These are phyloP conservation scores for Australoheros scitulus DNA, from an alignment of 2,113 vertebrate genomes.

Conservation along the genomic window DNA sequence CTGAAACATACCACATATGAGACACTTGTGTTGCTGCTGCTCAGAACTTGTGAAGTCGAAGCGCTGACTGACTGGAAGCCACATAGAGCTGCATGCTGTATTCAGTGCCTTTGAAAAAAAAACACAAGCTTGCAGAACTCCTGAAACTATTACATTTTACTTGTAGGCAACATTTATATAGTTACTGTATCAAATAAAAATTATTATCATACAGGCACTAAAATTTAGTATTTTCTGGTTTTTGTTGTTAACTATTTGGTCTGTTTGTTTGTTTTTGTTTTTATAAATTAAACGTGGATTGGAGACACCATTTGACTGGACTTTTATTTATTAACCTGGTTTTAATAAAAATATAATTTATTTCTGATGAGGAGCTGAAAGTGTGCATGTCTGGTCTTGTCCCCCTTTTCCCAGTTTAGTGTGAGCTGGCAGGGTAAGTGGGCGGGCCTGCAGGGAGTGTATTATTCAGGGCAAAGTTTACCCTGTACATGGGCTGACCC, in stretches of 20 bases:
- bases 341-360: background rate
- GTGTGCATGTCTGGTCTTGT: background rate
- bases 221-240: background rate
- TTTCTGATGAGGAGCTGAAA: background rate
- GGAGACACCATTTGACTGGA: background rate
- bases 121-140: no score
- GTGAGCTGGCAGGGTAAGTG: background rate
- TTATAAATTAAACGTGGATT: background rate
- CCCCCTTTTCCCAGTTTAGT: background rate
- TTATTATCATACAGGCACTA: background rate
- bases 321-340: fast-evolving
- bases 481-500: background rate
- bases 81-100: background rate
- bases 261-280: no score
- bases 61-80: background rate
- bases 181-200: background rate
- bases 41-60: background rate
- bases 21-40: background rate
- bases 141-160: no score
- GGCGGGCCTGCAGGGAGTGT: background rate
- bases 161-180: background rate
- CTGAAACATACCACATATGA: background rate
- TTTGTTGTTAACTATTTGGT: no score
- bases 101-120: background rate
- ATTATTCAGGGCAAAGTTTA: background rate